A percentile compares a stretch with the other conserved stretches of the same genome.
Evolutionary conservation across 2,888 invertebrate species (phyloP).

Genomic region (Aethes cnicana): DNA sequence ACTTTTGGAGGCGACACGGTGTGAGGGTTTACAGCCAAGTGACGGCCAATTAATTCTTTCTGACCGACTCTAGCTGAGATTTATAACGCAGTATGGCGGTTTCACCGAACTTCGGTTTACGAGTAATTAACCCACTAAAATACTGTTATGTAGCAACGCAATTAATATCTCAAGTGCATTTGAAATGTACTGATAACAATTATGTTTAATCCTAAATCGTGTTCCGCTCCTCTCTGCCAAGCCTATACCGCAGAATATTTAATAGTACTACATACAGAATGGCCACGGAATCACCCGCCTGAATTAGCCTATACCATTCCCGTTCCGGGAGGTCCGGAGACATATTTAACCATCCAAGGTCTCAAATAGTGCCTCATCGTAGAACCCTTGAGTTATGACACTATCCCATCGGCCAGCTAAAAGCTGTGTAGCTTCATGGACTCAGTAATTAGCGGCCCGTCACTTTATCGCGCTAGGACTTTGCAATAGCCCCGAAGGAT

Average conservation of each 20-base stretch:
- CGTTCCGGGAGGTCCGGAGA: too few relatives aligned
- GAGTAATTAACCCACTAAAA: conserved; percentile 46
- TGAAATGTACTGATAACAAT: too few relatives aligned
- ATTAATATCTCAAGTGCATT: conserved; percentile 12
- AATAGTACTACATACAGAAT: too few relatives aligned
- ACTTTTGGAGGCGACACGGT: conserved; percentile 61
- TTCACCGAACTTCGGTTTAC: conserved; percentile 40
- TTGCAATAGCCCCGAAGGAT: conserved; percentile 8
- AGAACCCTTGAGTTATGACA: not conserved
- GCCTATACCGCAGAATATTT: not conserved
- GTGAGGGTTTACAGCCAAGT: conserved; percentile 59
- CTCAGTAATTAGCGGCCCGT: not conserved
- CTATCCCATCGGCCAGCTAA: conserved; percentile 1
- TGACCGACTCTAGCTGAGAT: conserved; percentile 56
- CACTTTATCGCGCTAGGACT: conserved; percentile 1
- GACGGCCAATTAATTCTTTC: conserved; percentile 64
- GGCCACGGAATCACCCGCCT: too few relatives aligned
- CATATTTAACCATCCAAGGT: too few relatives aligned
- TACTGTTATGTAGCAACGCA: conserved; percentile 27
- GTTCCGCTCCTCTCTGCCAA: not conserved
- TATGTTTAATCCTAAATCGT: not conserved
- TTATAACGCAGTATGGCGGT: conserved; percentile 44
- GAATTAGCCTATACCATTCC: too few relatives aligned
- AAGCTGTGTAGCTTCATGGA: conserved; percentile 13
- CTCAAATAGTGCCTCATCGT: too few relatives aligned